These are phyloP conservation scores for Drosophila diplacantha DNA, from an alignment of 2,888 invertebrate species.

Conservation along the genomic window DNA sequence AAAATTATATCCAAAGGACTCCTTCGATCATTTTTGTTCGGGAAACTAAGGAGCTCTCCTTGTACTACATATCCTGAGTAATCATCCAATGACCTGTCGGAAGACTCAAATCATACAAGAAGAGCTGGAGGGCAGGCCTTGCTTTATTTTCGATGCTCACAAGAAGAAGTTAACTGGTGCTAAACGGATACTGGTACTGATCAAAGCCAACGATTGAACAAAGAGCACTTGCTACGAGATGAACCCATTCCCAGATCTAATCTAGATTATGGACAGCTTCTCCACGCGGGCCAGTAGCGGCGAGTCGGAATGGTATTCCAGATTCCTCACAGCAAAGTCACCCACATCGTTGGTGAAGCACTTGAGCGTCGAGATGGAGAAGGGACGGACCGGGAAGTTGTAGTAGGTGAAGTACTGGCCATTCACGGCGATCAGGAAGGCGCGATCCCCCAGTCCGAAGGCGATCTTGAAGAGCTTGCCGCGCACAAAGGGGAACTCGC, in stretches of 20 bases:
- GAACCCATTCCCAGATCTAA: not conserved
- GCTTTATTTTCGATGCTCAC: slow-evolving; percentile 35
- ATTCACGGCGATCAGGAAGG: slow-evolving; percentile 76
- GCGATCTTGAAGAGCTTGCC: slow-evolving; percentile 77
- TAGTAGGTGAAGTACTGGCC: slow-evolving; percentile 77
- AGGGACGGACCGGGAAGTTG: slow-evolving; percentile 74
- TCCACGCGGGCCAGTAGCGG: slow-evolving; percentile 74
- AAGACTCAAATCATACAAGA: not conserved
- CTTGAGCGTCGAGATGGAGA: slow-evolving; percentile 76
- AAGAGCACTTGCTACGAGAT: slow-evolving; percentile 15
- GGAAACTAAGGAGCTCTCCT: not conserved
- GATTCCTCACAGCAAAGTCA: slow-evolving; percentile 73
- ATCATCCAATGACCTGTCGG: not conserved
- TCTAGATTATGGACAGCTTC: slow-evolving; percentile 73
- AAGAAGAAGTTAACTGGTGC: slow-evolving; percentile 57
- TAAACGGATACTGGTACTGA: slow-evolving; percentile 19
- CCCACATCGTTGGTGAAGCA: slow-evolving; percentile 74
- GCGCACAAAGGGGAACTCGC: slow-evolving; percentile 77
- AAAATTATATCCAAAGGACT: slow-evolving; percentile 63
- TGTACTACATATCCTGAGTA: not conserved
- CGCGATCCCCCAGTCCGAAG: slow-evolving; percentile 76
- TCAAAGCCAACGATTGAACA: slow-evolving; percentile 57
- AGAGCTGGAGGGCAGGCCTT: slow-evolving; percentile 19
- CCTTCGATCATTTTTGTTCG: not conserved
- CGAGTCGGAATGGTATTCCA: slow-evolving; percentile 77